phyloP scores from a whole-genome alignment of 2,888 invertebrate genomes.

The Cistogaster globosa region DNA sequence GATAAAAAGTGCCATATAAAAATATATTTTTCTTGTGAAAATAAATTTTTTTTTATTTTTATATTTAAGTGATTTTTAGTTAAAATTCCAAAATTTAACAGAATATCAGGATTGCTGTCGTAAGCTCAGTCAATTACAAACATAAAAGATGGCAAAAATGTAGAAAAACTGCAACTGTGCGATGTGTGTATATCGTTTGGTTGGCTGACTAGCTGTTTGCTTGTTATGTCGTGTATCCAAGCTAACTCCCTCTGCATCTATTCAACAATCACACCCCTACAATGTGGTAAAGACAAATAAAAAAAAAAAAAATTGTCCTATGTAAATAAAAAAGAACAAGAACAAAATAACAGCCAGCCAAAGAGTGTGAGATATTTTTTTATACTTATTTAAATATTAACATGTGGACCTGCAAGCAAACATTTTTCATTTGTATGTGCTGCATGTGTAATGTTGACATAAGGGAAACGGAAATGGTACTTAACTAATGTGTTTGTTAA shows the following conservation, averaged over 20 bases:
- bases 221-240: not conserved
- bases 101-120: not conserved
- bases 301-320: constrained; percentile 48
- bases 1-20: too few relatives aligned
- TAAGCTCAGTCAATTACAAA: not conserved
- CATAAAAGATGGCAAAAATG: constrained; percentile 1
- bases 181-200: constrained; percentile 39
- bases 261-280: constrained; percentile 4
- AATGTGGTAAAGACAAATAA: constrained; percentile 24
- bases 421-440: constrained; percentile 16
- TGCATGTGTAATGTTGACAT: constrained; percentile 25
- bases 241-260: not conserved
- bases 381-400: constrained; percentile 44
- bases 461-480: constrained; percentile 70
- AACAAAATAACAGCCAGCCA: constrained; percentile 6
- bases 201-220: constrained; percentile 2
- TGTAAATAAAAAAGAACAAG: constrained; percentile 47
- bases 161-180: constrained; percentile 44
- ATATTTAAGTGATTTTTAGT: too few relatives aligned
- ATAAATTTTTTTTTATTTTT: too few relatives aligned
- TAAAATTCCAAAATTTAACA: too few relatives aligned
- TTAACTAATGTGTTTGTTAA: constrained; percentile 72
- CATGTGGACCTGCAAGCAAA: constrained; percentile 30
- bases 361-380: constrained; percentile 26
- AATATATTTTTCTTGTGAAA: too few relatives aligned